phyloP scores from a whole-genome alignment of 2,797 vertebrate genomes.

The Microtus californicus region DNA sequence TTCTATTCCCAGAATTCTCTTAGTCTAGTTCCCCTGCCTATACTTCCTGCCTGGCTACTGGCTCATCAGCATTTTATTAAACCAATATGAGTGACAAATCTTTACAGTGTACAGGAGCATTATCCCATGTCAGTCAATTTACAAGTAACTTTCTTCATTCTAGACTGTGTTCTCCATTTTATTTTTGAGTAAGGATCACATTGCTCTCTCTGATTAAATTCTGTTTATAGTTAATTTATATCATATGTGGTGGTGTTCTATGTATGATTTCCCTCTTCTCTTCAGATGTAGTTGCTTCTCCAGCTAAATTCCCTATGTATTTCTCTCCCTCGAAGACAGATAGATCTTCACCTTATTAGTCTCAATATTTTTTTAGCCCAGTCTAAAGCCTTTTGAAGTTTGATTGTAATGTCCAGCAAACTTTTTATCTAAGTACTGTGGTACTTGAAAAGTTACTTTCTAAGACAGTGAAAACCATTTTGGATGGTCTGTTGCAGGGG shows the following conservation, averaged over 20 bases:
- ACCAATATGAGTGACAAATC: no score
- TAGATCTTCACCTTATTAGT: constrained; percentile 25
- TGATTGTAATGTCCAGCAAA: background rate
- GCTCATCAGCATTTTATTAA: no score
- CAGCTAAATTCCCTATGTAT: background rate
- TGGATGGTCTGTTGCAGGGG: background rate
- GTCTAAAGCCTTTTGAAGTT: background rate
- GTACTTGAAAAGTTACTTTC: constrained; percentile 3
- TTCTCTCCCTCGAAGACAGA: background rate
- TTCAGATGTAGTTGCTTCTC: constrained; percentile 36
- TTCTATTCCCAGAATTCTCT: no score
- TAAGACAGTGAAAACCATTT: constrained; percentile 6
- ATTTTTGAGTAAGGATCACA: background rate
- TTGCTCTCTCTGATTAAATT: background rate
- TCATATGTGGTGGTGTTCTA: background rate
- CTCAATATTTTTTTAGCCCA: background rate
- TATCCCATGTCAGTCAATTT: background rate
- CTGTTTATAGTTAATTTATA: background rate
- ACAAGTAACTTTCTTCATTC: background rate
- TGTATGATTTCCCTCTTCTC: background rate
- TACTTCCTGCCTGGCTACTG: no score
- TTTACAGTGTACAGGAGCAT: no score
- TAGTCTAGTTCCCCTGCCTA: no score
- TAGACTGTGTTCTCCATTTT: background rate
- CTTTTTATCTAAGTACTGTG: background rate